A percentile compares a stretch with the other conserved stretches of the same genome.
Evolutionary conservation across 1,140 invertebrate genomes (phyloP).

Genomic region (Trichomalopsis sarcophagae): DNA sequence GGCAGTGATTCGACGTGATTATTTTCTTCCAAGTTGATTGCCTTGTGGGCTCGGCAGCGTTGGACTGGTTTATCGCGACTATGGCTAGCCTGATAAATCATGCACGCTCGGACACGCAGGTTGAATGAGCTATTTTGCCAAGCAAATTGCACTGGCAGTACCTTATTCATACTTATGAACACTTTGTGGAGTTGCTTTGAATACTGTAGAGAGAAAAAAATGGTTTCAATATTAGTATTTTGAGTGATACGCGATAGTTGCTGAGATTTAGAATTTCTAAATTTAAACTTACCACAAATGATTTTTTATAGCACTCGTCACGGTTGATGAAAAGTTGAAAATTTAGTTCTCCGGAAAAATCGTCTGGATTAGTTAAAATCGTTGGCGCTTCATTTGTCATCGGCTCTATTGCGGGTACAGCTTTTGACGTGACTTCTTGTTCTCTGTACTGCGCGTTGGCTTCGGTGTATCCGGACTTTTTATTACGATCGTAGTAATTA

Average conservation of each 20-base stretch:
- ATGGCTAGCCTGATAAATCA: neutral
- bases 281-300: constrained; percentile 31
- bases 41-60: constrained; percentile 2
- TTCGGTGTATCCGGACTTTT: neutral
- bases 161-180: neutral
- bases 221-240: neutral
- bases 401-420: neutral
- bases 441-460: neutral
- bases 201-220: constrained; percentile 7
- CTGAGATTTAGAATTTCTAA: neutral
- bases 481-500: neutral
- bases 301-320: neutral
- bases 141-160: constrained; percentile 7
- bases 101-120: neutral
- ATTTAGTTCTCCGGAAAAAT: constrained; percentile 27
- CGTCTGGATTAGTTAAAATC: neutral
- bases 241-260: too few species aligned
- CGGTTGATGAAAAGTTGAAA: neutral
- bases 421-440: neutral
- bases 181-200: constrained; percentile 3
- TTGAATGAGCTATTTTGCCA: neutral
- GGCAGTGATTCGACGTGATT: neutral
- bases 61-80: neutral
- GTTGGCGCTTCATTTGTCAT: too few species aligned
- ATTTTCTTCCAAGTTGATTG: neutral